A percentile compares a stretch with the other conserved stretches of the same genome.
Evolutionary conservation across 2,888 invertebrate species (phyloP).

Genomic region (Chaetoderma sp.): DNA sequence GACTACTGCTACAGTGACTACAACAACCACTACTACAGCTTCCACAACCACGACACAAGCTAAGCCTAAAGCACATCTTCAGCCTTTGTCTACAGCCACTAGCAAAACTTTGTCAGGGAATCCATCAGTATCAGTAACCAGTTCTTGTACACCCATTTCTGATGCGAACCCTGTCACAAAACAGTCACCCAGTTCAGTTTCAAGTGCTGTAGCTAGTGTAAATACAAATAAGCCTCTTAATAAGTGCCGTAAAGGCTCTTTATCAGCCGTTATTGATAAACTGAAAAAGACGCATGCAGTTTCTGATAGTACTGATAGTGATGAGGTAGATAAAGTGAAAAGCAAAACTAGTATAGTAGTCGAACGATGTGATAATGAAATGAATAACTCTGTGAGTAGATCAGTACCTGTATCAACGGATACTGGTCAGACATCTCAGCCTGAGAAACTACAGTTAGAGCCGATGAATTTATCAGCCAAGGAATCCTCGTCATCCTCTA

Average conservation of each 20-base stretch:
- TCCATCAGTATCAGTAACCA: no score
- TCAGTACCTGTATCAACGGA: no score
- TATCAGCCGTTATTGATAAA: conserved; percentile 83
- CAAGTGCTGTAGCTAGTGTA: conserved; percentile 19
- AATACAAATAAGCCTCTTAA: conserved; percentile 34
- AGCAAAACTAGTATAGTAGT: no score
- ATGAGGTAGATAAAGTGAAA: no score
- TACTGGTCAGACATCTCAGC: no score
- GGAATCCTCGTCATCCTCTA: no score
- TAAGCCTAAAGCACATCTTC: conserved; percentile 44
- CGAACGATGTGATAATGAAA: no score
- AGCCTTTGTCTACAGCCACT: conserved; percentile 43
- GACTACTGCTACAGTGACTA: conserved; percentile 19
- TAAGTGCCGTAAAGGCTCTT: conserved; percentile 55
- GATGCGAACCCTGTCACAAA: conserved; percentile 11
- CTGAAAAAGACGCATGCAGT: conserved; percentile 71
- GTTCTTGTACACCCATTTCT: no score
- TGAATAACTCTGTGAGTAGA: no score
- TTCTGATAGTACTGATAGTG: conserved; percentile 3
- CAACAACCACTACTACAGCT: conserved; percentile 31
- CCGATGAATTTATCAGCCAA: no score
- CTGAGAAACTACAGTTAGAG: no score
- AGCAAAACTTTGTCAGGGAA: conserved; percentile 38
- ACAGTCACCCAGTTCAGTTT: conserved; percentile 15
- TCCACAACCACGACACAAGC: conserved; percentile 17